These are phyloP conservation scores for Mus musculus DNA, from an alignment of 2,113 vertebrate species.

Conservation along the genomic window GRCm39 chr12:106584001-106584500, in stretches of 20 bases:
- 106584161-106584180: not conserved
- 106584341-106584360: not conserved
- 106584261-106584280: fast-evolving
- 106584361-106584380: too few species aligned
- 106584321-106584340: fast-evolving
- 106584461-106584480: too few species aligned
- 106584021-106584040: fast-evolving
- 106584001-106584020: too few species aligned
- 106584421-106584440: too few species aligned
- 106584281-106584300: not conserved
- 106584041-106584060: not conserved
- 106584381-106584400: not conserved
- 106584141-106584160: not conserved
- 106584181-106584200: not conserved
- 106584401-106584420: not conserved
- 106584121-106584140: fast-evolving
- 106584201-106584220: fast-evolving
- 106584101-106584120: too few species aligned
- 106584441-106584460: too few species aligned
- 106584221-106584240: not conserved
- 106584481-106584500: not conserved
- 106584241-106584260: not conserved
- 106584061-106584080: too few species aligned
- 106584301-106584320: not conserved
- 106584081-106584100: not conserved